These are phyloP conservation scores for Sorex fumeus DNA, from an alignment of 2,113 vertebrate genomes.

Conservation along the genomic window DNA sequence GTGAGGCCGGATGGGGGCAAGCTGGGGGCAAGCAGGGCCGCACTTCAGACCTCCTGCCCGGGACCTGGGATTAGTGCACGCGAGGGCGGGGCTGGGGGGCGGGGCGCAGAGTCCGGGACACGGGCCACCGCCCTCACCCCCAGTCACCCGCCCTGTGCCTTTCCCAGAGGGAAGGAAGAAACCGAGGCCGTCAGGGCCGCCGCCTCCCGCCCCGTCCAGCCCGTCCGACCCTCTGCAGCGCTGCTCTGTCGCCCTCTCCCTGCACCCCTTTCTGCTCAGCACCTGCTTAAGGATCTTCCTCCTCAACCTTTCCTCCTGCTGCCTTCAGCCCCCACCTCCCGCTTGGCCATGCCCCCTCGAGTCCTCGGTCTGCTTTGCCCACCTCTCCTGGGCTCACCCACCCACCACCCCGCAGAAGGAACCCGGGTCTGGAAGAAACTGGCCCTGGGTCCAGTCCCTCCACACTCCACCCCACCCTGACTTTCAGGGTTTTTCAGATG, in stretches of 20 bases:
- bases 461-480: neutral
- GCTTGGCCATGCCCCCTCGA: no score
- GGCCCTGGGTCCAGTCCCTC: no score
- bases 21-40: constrained; percentile 44
- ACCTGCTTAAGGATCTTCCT: no score
- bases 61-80: constrained; percentile 16
- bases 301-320: neutral
- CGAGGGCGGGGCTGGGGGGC: neutral
- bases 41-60: constrained; percentile 41
- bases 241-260: neutral
- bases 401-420: neutral
- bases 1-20: constrained; percentile 78
- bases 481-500: neutral
- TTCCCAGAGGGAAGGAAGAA: neutral
- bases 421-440: no score
- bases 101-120: neutral
- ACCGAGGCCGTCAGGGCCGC: neutral
- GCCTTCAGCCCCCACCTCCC: neutral
- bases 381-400: neutral
- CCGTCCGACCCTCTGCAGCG: neutral
- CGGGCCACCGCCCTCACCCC: constrained; percentile 49
- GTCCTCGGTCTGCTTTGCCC: no score
- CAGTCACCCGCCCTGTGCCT: neutral
- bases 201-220: neutral
- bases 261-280: no score